Conservation (phyloP, 2,797 vertebrate genomes). For the Malacoctenus gilli region DNA sequence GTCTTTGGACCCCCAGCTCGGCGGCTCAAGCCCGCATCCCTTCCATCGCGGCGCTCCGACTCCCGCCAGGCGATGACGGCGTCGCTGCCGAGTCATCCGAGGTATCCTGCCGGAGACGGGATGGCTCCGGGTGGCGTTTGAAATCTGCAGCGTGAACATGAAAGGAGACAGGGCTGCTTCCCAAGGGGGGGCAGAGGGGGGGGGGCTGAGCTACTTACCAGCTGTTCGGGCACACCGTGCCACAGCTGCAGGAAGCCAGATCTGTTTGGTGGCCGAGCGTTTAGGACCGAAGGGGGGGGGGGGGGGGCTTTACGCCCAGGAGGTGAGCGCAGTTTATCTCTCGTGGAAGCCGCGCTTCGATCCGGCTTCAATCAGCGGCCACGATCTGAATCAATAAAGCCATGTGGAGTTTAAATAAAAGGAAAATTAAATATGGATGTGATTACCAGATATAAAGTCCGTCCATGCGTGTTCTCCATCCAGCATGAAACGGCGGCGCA, state of each 20-base stretch:
- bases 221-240: slow-evolving; percentile 34
- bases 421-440: background rate
- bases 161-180: slow-evolving; percentile 48
- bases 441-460: slow-evolving; percentile 8
- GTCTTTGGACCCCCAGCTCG: too few relatives aligned
- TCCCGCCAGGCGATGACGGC: slow-evolving; percentile 14
- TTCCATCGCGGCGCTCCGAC: slow-evolving; percentile 2
- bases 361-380: slow-evolving; percentile 4
- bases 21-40: slow-evolving; percentile 21
- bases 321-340: background rate
- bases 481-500: background rate
- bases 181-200: slow-evolving; percentile 38
- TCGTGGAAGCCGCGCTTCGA: background rate
- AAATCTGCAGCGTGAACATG: slow-evolving; percentile 43
- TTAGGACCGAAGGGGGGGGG: too few relatives aligned
- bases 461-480: background rate
- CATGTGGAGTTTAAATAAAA: slow-evolving; percentile 6
- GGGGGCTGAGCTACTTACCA: slow-evolving; percentile 44
- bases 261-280: slow-evolving; percentile 14
- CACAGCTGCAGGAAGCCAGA: slow-evolving; percentile 14
- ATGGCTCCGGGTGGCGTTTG: slow-evolving; percentile 43
- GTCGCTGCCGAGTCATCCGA: slow-evolving; percentile 40
- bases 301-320: too few relatives aligned
- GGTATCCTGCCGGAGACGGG: slow-evolving; percentile 23
- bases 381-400: background rate